Evolutionary conservation across 2,888 invertebrate species (phyloP).

Genomic region (Leucoptera coffeella): DNA sequence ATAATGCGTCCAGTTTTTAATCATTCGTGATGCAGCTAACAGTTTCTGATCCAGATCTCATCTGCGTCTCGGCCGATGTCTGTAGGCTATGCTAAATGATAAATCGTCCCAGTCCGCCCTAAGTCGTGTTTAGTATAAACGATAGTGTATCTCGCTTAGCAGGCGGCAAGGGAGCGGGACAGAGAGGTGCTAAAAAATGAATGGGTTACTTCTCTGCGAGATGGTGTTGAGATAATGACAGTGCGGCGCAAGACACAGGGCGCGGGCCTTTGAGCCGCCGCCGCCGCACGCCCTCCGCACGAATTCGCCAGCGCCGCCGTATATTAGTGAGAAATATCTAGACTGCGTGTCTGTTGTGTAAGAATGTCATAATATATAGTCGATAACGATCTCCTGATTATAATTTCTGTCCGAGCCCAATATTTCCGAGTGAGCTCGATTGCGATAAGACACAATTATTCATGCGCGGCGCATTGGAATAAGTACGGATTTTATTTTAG

Average conservation of each 20-base stretch:
- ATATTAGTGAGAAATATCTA: too few relatives aligned
- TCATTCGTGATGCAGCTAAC: too few relatives aligned
- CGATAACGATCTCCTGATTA: too few relatives aligned
- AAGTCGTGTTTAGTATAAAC: slow-evolving; percentile 37
- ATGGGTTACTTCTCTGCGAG: slow-evolving; percentile 40
- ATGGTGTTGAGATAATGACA: slow-evolving; percentile 54
- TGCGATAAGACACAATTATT: too few relatives aligned
- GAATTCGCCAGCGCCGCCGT: slow-evolving; percentile 30
- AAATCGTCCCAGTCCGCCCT: slow-evolving; percentile 47
- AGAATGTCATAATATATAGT: too few relatives aligned
- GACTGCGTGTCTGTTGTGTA: too few relatives aligned
- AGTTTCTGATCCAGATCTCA: slow-evolving; percentile 49
- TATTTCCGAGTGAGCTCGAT: too few relatives aligned
- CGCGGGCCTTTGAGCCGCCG: slow-evolving; percentile 28
- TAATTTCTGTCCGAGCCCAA: too few relatives aligned
- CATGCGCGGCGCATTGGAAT: too few relatives aligned
- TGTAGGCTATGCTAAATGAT: slow-evolving; percentile 52
- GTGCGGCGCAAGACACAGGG: slow-evolving; percentile 23
- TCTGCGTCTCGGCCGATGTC: slow-evolving; percentile 53
- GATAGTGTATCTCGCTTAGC: slow-evolving; percentile 23
- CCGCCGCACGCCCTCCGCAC: too few relatives aligned
- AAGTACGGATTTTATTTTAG: too few relatives aligned
- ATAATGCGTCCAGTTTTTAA: too few relatives aligned
- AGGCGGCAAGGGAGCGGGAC: slow-evolving; percentile 23
- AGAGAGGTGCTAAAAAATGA: slow-evolving; percentile 41